Conservation (phyloP, 2,797 vertebrate genomes). For the Pteronotus mesoamericanus region DNA sequence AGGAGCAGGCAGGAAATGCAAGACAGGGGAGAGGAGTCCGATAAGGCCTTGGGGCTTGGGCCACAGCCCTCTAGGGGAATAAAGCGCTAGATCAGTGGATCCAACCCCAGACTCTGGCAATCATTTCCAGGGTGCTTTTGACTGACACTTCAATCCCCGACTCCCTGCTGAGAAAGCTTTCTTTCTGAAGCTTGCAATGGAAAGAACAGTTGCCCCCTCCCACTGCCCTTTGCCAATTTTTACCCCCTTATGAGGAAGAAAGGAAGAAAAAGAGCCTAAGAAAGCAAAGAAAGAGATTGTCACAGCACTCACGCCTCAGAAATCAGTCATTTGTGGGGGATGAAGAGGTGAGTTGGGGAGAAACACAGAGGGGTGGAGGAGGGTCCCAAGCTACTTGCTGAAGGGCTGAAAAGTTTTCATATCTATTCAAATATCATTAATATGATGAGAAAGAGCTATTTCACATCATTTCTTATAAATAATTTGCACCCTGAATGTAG, state of each 20-base stretch:
- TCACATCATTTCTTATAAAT: constrained; percentile 55
- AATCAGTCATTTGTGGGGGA: constrained; percentile 57
- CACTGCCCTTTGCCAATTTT: constrained; percentile 34
- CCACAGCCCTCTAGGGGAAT: constrained; percentile 14
- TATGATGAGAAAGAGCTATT: constrained; percentile 55
- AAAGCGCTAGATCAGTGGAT: constrained; percentile 28
- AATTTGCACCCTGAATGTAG: constrained; percentile 26
- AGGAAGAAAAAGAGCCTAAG: constrained; percentile 13
- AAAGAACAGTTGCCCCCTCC: constrained; percentile 56
- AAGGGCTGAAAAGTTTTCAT: constrained; percentile 53
- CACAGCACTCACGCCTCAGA: constrained; percentile 26
- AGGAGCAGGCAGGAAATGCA: fast-evolving
- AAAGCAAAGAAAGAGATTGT: constrained; percentile 66
- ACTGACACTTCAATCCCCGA: constrained; percentile 61
- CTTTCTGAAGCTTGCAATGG: constrained; percentile 52
- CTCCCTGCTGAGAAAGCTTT: constrained; percentile 65
- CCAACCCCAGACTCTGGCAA: constrained; percentile 41
- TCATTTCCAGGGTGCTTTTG: constrained; percentile 73
- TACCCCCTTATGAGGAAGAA: constrained; percentile 17
- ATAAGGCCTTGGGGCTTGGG: constrained; percentile 4
- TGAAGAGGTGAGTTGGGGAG: constrained; percentile 24
- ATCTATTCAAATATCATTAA: constrained; percentile 72
- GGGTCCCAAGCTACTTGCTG: constrained; percentile 17
- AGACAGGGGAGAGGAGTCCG: neutral
- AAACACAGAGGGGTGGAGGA: neutral